Base-by-base conservation (phyloP, 2,113 vertebrate species). In the Scophthalmus maximus region DNA sequence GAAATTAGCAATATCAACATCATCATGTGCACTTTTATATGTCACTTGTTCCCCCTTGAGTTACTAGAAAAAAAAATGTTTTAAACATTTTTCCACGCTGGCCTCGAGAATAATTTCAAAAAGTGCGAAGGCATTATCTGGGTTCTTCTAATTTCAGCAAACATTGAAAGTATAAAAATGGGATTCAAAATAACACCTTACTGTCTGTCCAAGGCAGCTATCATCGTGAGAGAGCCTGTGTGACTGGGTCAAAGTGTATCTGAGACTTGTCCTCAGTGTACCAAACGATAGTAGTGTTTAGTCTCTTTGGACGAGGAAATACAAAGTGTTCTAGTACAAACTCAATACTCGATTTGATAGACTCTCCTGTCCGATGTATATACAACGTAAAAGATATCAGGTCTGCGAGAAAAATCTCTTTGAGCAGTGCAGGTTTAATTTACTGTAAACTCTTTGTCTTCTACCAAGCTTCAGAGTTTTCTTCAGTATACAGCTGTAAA, bases 231-330 rank as follows among this genome's bases (percentile, higher is more conserved):
- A 68, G 12, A 55, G 22, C 4, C n/a, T 44, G 34, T 38, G n/a
- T 26, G 17, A 59, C 6, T 40, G 17, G 26, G 40, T 10, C 60
- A 30, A 40, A 49, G 34, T n/a, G 55, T 59, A 26, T 65, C 17
- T 52, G 46, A 56, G 30, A 60, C 17, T 55, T 36, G 47, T n/a
- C n/a, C n/a, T n/a, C n/a, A n/a, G n/a, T n/a, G n/a, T n/a, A n/a
- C n/a, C n/a, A n/a, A 44, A 56, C 0, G 23, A 77, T 66, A 73
- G 61, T 12, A 27, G 34, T 70, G 68, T 77, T 84, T 77, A 60
- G 73, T 58, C 77, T 84, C 11, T 17, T 30, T 20, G 34, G 38
- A 23, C 15, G 30, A 26, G n/a, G 26, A 47, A 65, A 72, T n/a
- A 62, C 53, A 26, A 8, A 26, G 8, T 51, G 71, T 61, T 59